Conservation (phyloP, 2,113 vertebrate genomes). For the Tupaia chinensis region DNA sequence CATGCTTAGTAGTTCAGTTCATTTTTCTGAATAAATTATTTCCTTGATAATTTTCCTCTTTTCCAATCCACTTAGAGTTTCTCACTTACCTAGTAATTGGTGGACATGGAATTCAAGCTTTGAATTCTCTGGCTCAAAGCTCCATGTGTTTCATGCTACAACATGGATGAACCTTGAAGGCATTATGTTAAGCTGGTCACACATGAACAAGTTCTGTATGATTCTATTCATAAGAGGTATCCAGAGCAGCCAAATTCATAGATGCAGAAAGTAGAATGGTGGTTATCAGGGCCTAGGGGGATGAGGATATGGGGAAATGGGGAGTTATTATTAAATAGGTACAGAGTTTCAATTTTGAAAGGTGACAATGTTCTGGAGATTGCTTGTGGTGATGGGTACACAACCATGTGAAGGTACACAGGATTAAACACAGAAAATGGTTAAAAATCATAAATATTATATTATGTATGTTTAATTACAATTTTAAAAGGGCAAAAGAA, state of each 20-base stretch:
- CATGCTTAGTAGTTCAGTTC: neutral
- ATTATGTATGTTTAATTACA: neutral
- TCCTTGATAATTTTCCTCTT: neutral
- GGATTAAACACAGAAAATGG: neutral
- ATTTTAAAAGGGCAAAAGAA: neutral
- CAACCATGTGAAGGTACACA: neutral
- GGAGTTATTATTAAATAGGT: neutral
- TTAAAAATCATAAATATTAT: neutral
- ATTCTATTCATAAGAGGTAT: neutral
- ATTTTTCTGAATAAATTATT: neutral
- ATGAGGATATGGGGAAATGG: neutral
- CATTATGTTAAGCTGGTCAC: neutral
- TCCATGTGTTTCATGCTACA: neutral
- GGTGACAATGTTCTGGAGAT: neutral
- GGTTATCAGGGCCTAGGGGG: neutral
- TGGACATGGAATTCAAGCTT: neutral
- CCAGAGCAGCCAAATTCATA: neutral
- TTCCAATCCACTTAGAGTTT: neutral
- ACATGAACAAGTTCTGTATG: neutral
- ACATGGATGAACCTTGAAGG: neutral
- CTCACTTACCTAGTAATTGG: neutral
- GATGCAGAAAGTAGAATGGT: neutral
- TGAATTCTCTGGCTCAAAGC: neutral
- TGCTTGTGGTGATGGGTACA: rapidly evolving
- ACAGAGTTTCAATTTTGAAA: neutral